These are phyloP conservation scores for Damaliscus lunatus DNA, from an alignment of 2,113 vertebrate genomes.

Conservation along the genomic window DNA sequence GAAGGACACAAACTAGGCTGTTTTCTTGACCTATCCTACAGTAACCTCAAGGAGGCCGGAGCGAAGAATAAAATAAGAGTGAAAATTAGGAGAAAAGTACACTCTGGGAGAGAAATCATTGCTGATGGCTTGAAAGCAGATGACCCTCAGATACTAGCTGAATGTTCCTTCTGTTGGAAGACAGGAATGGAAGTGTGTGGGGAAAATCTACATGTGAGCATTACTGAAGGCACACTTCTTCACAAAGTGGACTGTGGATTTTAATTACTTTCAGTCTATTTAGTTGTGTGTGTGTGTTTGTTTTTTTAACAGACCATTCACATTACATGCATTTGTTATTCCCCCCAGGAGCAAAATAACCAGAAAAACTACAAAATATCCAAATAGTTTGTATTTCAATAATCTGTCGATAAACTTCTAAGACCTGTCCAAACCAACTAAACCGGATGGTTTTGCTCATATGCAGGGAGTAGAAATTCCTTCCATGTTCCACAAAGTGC, in stretches of 20 bases:
- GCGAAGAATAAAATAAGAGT: not conserved
- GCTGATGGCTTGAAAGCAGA: slow-evolving; percentile 14
- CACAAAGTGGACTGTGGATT: not conserved
- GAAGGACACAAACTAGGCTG: not conserved
- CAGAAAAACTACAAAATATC: slow-evolving; percentile 29
- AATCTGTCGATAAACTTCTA: not conserved
- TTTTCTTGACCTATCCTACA: not conserved
- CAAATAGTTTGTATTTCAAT: not conserved
- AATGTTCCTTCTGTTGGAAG: not conserved
- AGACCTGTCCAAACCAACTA: slow-evolving; percentile 13
- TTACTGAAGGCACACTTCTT: not conserved
- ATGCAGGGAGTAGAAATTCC: slow-evolving; percentile 76
- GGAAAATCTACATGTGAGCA: not conserved
- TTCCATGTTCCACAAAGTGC: slow-evolving; percentile 33
- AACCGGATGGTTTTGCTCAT: slow-evolving; percentile 81
- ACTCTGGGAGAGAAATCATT: not conserved
- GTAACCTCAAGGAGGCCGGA: not conserved
- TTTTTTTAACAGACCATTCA: not conserved
- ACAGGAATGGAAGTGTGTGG: not conserved
- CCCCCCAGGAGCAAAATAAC: slow-evolving; percentile 80
- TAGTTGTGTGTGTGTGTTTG: not conserved
- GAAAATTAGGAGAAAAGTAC: not conserved
- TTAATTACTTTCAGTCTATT: not conserved
- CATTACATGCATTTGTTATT: not conserved
- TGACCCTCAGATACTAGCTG: not conserved